These are phyloP conservation scores for Mus minutoides DNA, from an alignment of 2,797 vertebrate genomes.

Conservation along the genomic window DNA sequence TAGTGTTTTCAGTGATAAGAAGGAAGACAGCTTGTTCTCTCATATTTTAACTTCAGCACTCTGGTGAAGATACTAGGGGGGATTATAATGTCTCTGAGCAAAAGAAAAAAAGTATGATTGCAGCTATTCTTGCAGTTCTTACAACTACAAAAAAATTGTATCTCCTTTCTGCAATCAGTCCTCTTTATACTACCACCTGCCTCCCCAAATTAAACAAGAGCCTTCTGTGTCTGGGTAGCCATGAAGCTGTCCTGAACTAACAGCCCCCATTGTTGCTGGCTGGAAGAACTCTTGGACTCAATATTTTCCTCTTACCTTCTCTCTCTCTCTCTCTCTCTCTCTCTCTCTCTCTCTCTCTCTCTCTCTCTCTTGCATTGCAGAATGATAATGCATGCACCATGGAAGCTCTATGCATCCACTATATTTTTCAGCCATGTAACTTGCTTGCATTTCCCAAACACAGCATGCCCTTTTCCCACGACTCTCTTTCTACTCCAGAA, in stretches of 20 bases:
- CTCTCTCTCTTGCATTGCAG: background rate
- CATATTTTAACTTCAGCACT: conserved; percentile 38
- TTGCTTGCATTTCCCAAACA: conserved; percentile 28
- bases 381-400: background rate
- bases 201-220: background rate
- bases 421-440: background rate
- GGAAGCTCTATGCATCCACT: background rate
- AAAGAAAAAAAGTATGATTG: background rate
- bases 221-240: background rate
- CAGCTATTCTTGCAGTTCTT: conserved; percentile 20
- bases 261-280: background rate
- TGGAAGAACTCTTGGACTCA: background rate
- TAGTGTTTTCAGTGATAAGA: conserved; percentile 24
- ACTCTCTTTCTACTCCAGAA: background rate
- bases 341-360: too few relatives aligned
- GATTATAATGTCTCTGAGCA: conserved; percentile 47
- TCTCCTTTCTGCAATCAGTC: background rate
- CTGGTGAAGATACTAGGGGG: background rate
- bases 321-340: background rate
- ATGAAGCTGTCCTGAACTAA: background rate
- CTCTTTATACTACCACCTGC: conserved; percentile 14
- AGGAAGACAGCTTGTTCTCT: conserved; percentile 24
- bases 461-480: background rate
- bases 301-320: background rate
- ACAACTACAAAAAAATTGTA: background rate